Base-by-base conservation (phyloP, 1,140 invertebrate species). In the Ditylenchus dipsaci region DNA sequence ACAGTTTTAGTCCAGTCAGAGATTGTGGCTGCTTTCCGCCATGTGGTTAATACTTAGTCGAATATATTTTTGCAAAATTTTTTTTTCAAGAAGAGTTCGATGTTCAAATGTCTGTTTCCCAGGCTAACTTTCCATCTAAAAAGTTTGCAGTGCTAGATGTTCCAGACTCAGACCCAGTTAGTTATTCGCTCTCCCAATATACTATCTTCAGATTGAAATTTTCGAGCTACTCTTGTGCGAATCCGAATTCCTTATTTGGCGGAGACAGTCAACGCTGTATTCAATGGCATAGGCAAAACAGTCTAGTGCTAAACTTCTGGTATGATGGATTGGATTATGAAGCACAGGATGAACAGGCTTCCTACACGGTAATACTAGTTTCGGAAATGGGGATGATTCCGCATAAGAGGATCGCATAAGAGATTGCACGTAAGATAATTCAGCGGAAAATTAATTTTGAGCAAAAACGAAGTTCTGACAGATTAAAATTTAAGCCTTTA, bases 231-330 rank as follows among this genome's bases (percentile, higher is more conserved):
- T 29, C 68, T 15, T 69, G 68, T 42, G 26, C 11, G 15, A 69
- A 70, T 57, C 53, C 26, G 5, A 69, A 69, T 59, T 57, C 45
- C 1, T 26, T 61, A 17, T 71, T 69, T 60, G 30, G 30, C 23
- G 68, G 68, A 5, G 68, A 61, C 42, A 23, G 11, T 8, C 17
- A 13, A 19, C 33, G 19, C n/a, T 69, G 68, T 42, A 71, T 69
- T 5, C 19, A 69, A 33, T 69, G 68, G 68, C 72, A 30, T 27
- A n/a, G 60, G 71, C 15, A 71, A 26, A 69, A 69, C 45, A 21
- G 42, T 33, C 68, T 49, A 17, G 68, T 69, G 1, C 26, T 69
- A 1, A 69, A 69, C 23, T 30, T 69, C 29, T 69, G 53, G 65
- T 69, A 60, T 33, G 38, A 73, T n/a, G 68, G 68, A 1, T 33